phyloP scores from a whole-genome alignment of 2,113 vertebrate species.

The Apteryx owenii region DNA sequence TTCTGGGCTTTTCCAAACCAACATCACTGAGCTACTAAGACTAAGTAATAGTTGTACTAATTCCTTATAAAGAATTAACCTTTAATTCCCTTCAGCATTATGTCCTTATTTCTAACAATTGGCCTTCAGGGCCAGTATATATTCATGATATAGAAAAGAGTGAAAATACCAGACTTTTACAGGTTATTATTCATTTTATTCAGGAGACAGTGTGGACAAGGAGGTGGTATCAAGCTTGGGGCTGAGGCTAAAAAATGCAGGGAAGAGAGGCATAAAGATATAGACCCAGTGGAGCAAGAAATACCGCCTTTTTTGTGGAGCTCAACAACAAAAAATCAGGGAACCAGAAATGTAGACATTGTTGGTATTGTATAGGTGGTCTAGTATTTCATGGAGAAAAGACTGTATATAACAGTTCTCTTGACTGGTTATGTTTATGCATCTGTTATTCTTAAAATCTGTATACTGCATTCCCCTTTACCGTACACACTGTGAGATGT shows the following conservation, averaged over 20 bases:
- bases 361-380: not conserved
- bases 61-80: not conserved
- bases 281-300: not conserved
- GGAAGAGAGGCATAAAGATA: not conserved
- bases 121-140: not conserved
- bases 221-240: not conserved
- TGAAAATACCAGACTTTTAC: not conserved
- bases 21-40: not conserved
- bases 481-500: not conserved
- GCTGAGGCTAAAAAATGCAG: not conserved
- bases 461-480: not conserved
- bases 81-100: not conserved
- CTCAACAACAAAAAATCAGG: not conserved
- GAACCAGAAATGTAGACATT: not conserved
- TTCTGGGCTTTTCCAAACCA: not conserved
- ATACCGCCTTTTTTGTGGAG: not conserved
- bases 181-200: not conserved
- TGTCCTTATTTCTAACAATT: not conserved
- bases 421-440: slow-evolving; percentile 10
- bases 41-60: not conserved
- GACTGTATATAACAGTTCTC: not conserved
- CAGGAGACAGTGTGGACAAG: not conserved
- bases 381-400: not conserved
- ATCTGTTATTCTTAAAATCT: slow-evolving; percentile 35
- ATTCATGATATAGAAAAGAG: not conserved